Evolutionary conservation across 1,140 invertebrate species (phyloP), one percentile per base, ranked within the genome.

Genomic region (Zaprionus tsacasi): DNA sequence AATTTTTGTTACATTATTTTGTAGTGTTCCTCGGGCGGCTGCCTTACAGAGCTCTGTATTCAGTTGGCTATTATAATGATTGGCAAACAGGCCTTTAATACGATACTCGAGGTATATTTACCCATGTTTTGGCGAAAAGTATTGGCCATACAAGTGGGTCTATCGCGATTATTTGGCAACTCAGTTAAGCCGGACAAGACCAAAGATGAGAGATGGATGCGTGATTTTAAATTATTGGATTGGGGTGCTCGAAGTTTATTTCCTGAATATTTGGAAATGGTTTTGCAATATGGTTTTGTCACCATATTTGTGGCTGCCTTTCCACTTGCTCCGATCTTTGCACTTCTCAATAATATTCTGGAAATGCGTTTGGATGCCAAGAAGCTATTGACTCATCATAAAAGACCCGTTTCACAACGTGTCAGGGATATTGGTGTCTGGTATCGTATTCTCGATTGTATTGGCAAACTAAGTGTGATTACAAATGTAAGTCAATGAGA

Each of bases 201-300:
- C 57, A 93, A 93, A 30, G 93, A 92, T 75, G 93, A 95, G 30
- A 96, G 97, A 63, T 99, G 98, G 97, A 95, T 98, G 73, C 96
- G 96, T 81, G 99, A 99, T 92, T 99, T 97, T 85, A 96, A 97
- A 91, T 93, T 99, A 40, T 94, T 97, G 4, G 95, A 97, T 79
- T 99, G 98, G 94, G 97, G 97, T 21, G 95, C 97, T 55, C 95
- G 97, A 92, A 97, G 98, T 81, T 94, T 99, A 12, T 99, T 99
- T 93, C 97, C 97, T 4, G 99, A 99, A 93, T 99, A 99, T 93
- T 93, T 99, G 57, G 98, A 99, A 95, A 99, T 99, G 98, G 96
- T 97, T n/a, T 93, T 98, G 17, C 97, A 98, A 91, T 98, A 97
- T 93, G 97, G 97, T 7, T 98, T 98, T 93, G 96, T 98, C 21